Percentiles rank a stretch among this genome's conserved stretches.
phyloP scores from a whole-genome alignment of 2,797 vertebrate genomes.

The Parauchenoglanis ngamensis region DNA sequence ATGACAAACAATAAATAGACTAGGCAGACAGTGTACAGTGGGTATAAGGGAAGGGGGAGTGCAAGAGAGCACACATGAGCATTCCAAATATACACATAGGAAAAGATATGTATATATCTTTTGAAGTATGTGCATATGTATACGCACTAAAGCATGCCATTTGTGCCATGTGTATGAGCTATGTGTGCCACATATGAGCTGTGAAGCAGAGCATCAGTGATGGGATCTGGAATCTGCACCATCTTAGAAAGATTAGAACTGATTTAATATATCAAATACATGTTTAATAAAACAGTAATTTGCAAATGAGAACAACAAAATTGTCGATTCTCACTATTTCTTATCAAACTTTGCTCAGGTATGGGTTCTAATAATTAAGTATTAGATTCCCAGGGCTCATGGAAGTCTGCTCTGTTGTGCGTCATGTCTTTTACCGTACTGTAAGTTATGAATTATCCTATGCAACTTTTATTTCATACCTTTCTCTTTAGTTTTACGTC shows the following conservation, averaged over 20 bases:
- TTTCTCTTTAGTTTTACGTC: neutral
- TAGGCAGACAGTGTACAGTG: neutral
- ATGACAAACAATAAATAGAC: slow-evolving; percentile 4
- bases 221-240: neutral
- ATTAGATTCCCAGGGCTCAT: neutral
- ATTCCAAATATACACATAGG: neutral
- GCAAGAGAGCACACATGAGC: neutral
- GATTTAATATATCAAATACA: neutral
- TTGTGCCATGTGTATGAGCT: neutral
- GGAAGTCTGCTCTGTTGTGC: neutral
- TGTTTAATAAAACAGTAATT: neutral
- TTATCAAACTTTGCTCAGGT: neutral
- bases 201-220: neutral
- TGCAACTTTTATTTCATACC: neutral
- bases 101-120: neutral
- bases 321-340: neutral
- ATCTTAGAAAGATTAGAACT: neutral
- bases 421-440: neutral
- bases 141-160: neutral
- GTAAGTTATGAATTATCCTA: neutral
- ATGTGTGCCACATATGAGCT: neutral
- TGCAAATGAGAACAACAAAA: neutral
- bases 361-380: neutral
- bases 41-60: neutral
- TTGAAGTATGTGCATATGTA: neutral